Evolutionary conservation across 2,888 invertebrate genomes (phyloP), one percentile per base, ranked within the genome.

Genomic region (Drosophila pullipes): DNA sequence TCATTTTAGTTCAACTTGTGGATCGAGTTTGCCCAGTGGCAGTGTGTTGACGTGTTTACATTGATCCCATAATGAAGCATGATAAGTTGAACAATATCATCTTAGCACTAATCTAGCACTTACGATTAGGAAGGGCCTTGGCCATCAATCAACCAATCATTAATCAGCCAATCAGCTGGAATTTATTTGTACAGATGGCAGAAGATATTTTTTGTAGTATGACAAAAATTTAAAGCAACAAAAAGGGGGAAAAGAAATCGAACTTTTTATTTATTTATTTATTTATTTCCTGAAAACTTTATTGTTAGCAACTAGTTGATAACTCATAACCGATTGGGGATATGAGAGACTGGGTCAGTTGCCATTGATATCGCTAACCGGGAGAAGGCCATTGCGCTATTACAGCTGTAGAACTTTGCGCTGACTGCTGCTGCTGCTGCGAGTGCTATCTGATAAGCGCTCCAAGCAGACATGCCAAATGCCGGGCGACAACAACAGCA

Each of bases 391-490:
- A 16, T 9, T 25, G 16, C 63, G 44, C 66, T 79, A 75, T 79
- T 70, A 47, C 31, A 44, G 16, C 74, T 54, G 74, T 59, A 58
- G 58, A 77, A 62, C 41, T 50, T 37, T 62, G 55, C 50, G 52
- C 60, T 67, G 67, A 41, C 44, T 54, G 81, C 55, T 37, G 37
- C 25, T 25, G 53, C 30, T 30, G 53, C 66, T 53, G 81, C 62
- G 5, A 35, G 35, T 30, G 55, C 62, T 47, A 25, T 52, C 55
- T 37, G 69, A 80, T 78, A 83, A 81, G 80, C 78, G 49, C 52
- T 47, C 54, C 63, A 18, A 59, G 50, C 37, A 69, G 77, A 73
- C 66, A 62, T 57, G 62, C 57, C 64, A 61, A 79, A 74, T 41
- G 57, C 55, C 55, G 55, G 37, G 37, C 37, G 25, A 31, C 37